Conservation (phyloP, 2,888 invertebrate species). For the Synanthedon tipuliformis region DNA sequence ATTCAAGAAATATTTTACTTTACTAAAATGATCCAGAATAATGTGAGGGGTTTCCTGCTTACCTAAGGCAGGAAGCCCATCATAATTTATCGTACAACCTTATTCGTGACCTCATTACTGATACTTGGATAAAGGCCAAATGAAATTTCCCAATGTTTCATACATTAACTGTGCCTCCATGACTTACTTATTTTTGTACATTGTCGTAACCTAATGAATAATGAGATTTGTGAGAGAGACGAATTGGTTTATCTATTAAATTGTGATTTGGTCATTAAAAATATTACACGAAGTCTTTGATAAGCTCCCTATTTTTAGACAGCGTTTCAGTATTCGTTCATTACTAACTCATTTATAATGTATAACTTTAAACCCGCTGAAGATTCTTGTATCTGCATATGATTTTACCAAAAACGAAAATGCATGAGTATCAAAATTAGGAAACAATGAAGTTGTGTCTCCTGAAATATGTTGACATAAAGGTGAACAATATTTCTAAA, state of each 20-base stretch:
- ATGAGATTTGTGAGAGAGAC: too few relatives aligned
- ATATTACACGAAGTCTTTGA: too few relatives aligned
- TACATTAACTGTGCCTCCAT: not conserved
- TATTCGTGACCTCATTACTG: constrained; percentile 20
- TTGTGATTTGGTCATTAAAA: too few relatives aligned
- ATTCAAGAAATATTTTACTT: too few relatives aligned
- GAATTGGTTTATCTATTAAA: too few relatives aligned
- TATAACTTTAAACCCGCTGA: too few relatives aligned
- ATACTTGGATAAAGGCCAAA: constrained; percentile 22
- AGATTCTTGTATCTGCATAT: too few relatives aligned
- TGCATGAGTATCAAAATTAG: not conserved
- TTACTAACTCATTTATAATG: too few relatives aligned
- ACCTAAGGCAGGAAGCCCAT: not conserved
- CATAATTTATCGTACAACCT: constrained; percentile 2
- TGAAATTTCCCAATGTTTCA: constrained; percentile 4
- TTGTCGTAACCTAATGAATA: too few relatives aligned
- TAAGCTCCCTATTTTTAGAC: too few relatives aligned
- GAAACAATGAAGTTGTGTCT: not conserved
- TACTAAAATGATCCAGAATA: not conserved
- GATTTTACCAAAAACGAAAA: not conserved
- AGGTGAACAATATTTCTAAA: not conserved
- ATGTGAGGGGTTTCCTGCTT: not conserved
- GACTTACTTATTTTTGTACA: too few relatives aligned
- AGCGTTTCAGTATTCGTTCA: too few relatives aligned
- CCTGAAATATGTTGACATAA: not conserved